phyloP scores from a whole-genome alignment of 2,888 invertebrate species.

The Amblyjoppa proteus region DNA sequence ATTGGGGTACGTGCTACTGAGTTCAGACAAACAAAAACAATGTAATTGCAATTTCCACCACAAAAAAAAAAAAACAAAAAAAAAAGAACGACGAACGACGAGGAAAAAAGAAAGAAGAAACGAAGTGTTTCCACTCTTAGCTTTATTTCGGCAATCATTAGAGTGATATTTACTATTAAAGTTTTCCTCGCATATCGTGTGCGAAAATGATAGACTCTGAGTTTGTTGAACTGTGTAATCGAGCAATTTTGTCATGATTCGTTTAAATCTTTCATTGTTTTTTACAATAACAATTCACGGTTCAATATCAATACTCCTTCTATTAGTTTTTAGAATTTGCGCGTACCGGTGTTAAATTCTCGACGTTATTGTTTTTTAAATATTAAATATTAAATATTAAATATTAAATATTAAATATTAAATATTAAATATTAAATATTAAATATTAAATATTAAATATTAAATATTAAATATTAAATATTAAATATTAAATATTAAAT shows the following conservation, averaged over 20 bases:
- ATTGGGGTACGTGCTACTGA: constrained; percentile 3
- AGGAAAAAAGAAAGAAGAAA: constrained; percentile 16
- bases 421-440: no score
- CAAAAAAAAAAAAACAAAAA: neutral
- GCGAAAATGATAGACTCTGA: constrained; percentile 21
- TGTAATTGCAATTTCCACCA: constrained; percentile 29
- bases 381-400: no score
- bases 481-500: no score
- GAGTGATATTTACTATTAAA: constrained; percentile 45
- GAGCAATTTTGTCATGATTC: neutral
- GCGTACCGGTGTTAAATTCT: neutral
- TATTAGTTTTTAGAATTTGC: neutral
- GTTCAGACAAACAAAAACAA: constrained; percentile 4
- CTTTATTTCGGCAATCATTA: constrained; percentile 35
- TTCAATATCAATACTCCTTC: neutral
- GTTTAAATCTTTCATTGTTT: neutral
- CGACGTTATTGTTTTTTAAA: neutral
- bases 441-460: no score
- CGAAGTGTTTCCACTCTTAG: constrained; percentile 18
- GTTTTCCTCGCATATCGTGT: constrained; percentile 18
- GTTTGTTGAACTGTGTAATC: constrained; percentile 5
- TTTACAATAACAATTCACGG: neutral
- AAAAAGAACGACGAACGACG: neutral
- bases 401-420: no score
- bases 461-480: no score